A percentile compares a stretch with the other conserved stretches of the same genome.
phyloP scores from a whole-genome alignment of 2,888 invertebrate genomes.

The Timandra comae region DNA sequence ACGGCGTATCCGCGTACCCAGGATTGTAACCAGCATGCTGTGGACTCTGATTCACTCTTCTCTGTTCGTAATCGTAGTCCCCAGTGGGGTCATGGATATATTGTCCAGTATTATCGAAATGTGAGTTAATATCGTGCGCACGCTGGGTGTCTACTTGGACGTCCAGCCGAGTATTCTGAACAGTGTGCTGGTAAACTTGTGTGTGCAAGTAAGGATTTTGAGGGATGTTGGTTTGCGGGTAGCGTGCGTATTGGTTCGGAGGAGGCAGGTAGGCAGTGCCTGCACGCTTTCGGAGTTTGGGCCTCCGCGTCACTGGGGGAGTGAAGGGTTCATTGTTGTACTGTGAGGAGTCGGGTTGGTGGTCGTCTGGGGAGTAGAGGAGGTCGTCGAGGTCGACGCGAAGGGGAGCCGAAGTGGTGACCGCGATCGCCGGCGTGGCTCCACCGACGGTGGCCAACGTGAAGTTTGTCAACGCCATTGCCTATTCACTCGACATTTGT shows the following conservation, averaged over 20 bases:
- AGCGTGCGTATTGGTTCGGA: slow-evolving; percentile 60
- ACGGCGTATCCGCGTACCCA: slow-evolving; percentile 55
- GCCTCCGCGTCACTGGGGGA: slow-evolving; percentile 49
- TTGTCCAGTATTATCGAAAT: slow-evolving; percentile 60
- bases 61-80: slow-evolving; percentile 68
- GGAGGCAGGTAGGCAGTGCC: slow-evolving; percentile 68
- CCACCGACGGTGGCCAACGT: slow-evolving; percentile 50
- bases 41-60: slow-evolving; percentile 42
- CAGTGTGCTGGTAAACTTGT: slow-evolving; percentile 57
- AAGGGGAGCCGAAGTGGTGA: slow-evolving; percentile 49
- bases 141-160: slow-evolving; percentile 59
- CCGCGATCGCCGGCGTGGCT: slow-evolving; percentile 49
- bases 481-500: slow-evolving; percentile 57
- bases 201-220: slow-evolving; percentile 62
- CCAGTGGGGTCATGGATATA: slow-evolving; percentile 66
- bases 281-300: slow-evolving; percentile 63
- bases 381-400: slow-evolving; percentile 56
- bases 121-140: slow-evolving; percentile 53
- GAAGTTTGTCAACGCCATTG: slow-evolving; percentile 68
- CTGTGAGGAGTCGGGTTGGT: slow-evolving; percentile 42
- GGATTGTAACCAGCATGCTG: slow-evolving; percentile 47
- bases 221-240: slow-evolving; percentile 52
- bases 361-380: slow-evolving; percentile 62
- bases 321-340: slow-evolving; percentile 43
- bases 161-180: slow-evolving; percentile 59